Evolutionary conservation across 1,140 invertebrate species (phyloP), one percentile per base, ranked within the genome.

Genomic region (Notospermus geniculatus): DNA sequence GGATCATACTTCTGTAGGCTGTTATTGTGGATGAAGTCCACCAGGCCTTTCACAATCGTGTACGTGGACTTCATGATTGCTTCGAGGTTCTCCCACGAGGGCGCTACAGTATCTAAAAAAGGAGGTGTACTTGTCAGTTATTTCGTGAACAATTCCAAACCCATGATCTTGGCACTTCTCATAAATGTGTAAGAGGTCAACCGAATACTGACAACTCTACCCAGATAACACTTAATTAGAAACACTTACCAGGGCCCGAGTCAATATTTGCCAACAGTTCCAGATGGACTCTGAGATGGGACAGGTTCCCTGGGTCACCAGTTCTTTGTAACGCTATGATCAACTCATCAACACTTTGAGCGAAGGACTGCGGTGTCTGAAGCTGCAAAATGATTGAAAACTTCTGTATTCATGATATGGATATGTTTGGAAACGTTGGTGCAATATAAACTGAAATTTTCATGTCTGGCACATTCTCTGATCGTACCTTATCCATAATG

Each of bases 321-420:
- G 92, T 95, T 63, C 93, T 85, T 76, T 97, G 93, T 60, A 97
- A 82, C 0, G 92, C 93, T 63, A 96, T 93, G 23, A 95, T 88
- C 61, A 97, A 79, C 78, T 97, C 94, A 77, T 94, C 92, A 1
- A 96, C 70, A 62, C 78, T 78, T 57, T 79, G 77, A 5, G 65
- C 56, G 62, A 80, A 80, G 2, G 77, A 76, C 71, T 79, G 76
- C 4, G 76, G 75, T 17, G 92, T 95, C 83, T 95, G 93, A 30
- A 96, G 80, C 83, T 95, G 92, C 70, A 77, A 71, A 54, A n/a
- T n/a, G n/a, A n/a, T n/a, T n/a, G n/a, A n/a, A n/a, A n/a, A n/a
- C n/a, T n/a, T n/a, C n/a, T n/a, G n/a, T n/a, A n/a, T n/a, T n/a
- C n/a, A n/a, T n/a, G n/a, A n/a, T n/a, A n/a, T n/a, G n/a, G n/a